These are phyloP conservation scores for Ophonus ardosiacus DNA, from an alignment of 2,888 invertebrate species.

Conservation along the genomic window DNA sequence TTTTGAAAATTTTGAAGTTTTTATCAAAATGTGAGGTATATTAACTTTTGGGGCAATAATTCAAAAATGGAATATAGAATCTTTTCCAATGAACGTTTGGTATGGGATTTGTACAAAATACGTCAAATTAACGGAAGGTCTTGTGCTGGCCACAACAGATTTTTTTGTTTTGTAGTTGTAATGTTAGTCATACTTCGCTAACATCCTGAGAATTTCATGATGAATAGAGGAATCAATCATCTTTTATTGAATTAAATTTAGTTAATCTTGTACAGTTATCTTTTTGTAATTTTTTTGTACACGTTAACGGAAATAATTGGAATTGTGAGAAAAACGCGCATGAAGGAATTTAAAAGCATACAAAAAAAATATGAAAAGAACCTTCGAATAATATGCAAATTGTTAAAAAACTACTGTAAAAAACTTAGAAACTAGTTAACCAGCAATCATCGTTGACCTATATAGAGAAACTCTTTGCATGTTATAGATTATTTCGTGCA, in stretches of 20 bases:
- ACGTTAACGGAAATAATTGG: background rate
- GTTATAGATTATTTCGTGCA: conserved; percentile 7
- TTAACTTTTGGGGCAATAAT: no score
- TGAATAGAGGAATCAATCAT: background rate
- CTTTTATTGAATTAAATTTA: conserved; percentile 4
- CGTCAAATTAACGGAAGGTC: no score
- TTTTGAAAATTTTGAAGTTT: no score
- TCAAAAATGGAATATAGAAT: no score
- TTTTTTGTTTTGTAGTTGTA: background rate
- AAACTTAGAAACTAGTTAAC: background rate
- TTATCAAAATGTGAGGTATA: no score
- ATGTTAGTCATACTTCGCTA: background rate
- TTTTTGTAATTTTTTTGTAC: background rate
- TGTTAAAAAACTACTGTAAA: background rate
- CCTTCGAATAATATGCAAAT: background rate
- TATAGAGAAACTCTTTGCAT: conserved; percentile 12
- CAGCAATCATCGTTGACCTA: conserved; percentile 6
- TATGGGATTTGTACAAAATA: no score
- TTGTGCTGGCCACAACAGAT: no score
- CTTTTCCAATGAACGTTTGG: no score
- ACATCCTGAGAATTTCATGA: background rate
- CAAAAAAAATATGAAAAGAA: background rate
- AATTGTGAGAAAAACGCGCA: conserved; percentile 17
- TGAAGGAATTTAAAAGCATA: background rate
- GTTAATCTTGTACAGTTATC: background rate